Percentiles rank a stretch among this genome's conserved stretches.
Conservation (phyloP, 2,113 vertebrate species). For the Eleginops maclovinus region DNA sequence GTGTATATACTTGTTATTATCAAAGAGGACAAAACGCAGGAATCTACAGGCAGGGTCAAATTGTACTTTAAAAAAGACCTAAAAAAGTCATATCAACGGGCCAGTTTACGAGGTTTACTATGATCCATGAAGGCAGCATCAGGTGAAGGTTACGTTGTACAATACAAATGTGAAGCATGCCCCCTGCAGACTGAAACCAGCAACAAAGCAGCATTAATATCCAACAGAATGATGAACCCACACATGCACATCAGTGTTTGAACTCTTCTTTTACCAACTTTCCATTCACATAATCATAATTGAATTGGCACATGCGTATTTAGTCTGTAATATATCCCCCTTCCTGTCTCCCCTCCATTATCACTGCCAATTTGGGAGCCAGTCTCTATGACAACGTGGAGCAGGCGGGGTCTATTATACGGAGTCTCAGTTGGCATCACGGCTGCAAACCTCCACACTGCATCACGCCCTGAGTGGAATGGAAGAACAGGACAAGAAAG, state of each 20-base stretch:
- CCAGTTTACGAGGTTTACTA: background rate
- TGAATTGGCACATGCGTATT: background rate
- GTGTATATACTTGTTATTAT: too few species aligned
- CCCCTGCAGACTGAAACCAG: background rate
- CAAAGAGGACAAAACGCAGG: background rate
- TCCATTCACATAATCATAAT: background rate
- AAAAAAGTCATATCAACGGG: background rate
- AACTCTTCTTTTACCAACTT: background rate
- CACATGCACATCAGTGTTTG: too few species aligned
- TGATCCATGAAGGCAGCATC: conserved; percentile 32
- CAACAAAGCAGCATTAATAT: background rate
- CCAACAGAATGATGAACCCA: background rate
- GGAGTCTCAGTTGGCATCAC: conserved; percentile 66
- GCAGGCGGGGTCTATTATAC: conserved; percentile 74
- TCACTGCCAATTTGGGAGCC: conserved; percentile 43
- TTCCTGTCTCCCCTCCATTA: conserved; percentile 4
- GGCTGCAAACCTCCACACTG: conserved; percentile 44
- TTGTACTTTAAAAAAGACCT: background rate
- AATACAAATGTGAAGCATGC: background rate
- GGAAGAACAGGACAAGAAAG: conserved; percentile 79
- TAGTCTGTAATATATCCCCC: background rate
- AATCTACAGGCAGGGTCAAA: background rate
- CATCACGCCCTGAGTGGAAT: conserved; percentile 76
- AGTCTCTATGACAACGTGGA: conserved; percentile 78
- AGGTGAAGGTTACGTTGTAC: background rate